Conservation (phyloP, 2,113 vertebrate species). For the Equus przewalskii region DNA sequence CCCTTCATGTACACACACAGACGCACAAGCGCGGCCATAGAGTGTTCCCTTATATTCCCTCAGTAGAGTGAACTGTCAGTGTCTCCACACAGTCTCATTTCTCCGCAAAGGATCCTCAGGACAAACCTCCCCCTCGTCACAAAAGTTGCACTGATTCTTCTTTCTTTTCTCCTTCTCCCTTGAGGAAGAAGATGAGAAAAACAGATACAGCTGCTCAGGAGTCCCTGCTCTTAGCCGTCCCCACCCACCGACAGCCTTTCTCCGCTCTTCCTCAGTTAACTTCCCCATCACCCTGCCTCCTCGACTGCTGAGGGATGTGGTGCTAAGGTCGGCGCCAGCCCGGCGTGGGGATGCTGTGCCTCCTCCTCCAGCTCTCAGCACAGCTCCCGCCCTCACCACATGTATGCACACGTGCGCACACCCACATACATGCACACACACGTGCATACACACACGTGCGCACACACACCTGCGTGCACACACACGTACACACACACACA, state of each 20-base stretch:
- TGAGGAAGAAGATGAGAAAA: not conserved
- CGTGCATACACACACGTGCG: no score
- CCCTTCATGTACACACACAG: fast-evolving
- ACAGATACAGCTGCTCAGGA: not conserved
- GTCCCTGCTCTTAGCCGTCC: no score
- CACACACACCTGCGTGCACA: no score
- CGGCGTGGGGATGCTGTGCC: not conserved
- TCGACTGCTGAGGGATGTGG: no score
- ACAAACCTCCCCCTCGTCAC: not conserved
- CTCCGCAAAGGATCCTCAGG: no score
- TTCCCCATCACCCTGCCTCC: not conserved
- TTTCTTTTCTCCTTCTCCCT: no score
- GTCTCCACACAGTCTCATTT: fast-evolving
- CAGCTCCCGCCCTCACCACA: not conserved
- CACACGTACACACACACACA: not conserved
- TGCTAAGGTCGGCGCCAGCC: not conserved
- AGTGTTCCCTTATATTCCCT: fast-evolving
- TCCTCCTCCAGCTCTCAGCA: not conserved
- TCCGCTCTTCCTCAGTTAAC: not conserved
- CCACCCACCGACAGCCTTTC: fast-evolving
- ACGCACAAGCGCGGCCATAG: fast-evolving
- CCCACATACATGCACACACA: no score
- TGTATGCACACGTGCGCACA: fast-evolving
- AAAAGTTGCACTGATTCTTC: fast-evolving
- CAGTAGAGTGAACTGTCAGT: fast-evolving